A percentile compares a stretch with the other conserved stretches of the same genome.
Conservation (phyloP, 2,888 invertebrate species). For the Cerastoderma edule region DNA sequence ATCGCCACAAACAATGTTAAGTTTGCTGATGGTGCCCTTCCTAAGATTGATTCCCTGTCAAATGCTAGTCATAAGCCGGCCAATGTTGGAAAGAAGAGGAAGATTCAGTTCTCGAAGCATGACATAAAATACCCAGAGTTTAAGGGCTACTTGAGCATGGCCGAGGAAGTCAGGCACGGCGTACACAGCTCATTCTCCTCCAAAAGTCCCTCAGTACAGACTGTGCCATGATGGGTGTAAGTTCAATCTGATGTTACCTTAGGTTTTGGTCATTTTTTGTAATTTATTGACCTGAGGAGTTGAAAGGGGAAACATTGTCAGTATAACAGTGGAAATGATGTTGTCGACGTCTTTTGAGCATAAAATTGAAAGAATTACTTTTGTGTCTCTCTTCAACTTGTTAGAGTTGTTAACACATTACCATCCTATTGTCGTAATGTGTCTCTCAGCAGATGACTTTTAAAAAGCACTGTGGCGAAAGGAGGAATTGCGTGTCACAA, state of each 20-base stretch:
- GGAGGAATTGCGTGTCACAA: too few relatives aligned
- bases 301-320: too few relatives aligned
- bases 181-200: conserved; percentile 38
- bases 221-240: conserved; percentile 58
- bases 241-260: not conserved
- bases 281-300: too few relatives aligned
- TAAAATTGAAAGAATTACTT: too few relatives aligned
- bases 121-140: conserved; percentile 50
- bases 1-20: conserved; percentile 44
- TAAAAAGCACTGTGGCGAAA: too few relatives aligned
- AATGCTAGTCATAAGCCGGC: conserved; percentile 67
- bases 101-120: conserved; percentile 52
- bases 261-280: too few relatives aligned
- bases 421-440: too few relatives aligned
- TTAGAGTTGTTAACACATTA: too few relatives aligned
- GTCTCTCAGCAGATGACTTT: too few relatives aligned
- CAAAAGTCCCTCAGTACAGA: conserved; percentile 44
- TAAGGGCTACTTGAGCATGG: conserved; percentile 60
- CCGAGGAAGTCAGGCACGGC: conserved; percentile 45
- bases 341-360: too few relatives aligned
- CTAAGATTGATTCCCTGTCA: conserved; percentile 69
- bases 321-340: too few relatives aligned
- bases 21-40: conserved; percentile 50
- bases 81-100: conserved; percentile 39
- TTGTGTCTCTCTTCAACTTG: too few relatives aligned